These are phyloP conservation scores for Gambusia holbrooki DNA, from an alignment of 2,113 vertebrate genomes.

Conservation along the genomic window DNA sequence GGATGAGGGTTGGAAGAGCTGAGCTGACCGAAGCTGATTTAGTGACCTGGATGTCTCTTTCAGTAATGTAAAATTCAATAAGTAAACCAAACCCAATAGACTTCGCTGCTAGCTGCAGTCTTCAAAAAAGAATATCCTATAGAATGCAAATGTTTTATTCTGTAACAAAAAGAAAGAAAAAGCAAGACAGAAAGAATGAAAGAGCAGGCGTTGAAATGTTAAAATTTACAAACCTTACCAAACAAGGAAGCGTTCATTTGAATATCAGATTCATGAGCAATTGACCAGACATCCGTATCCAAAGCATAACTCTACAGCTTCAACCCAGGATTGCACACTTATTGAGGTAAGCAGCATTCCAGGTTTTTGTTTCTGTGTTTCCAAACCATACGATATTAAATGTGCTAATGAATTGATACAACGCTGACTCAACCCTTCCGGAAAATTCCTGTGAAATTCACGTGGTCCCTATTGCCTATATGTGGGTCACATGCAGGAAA, in stretches of 20 bases:
- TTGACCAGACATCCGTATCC: not conserved
- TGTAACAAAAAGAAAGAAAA: not conserved
- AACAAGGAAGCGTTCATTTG: not conserved
- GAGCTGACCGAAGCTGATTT: not conserved
- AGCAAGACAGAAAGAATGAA: not conserved
- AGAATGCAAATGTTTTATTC: not conserved
- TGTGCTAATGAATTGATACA: not conserved
- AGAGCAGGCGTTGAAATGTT: no score
- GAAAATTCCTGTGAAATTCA: no score
- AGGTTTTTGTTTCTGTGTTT: no score
- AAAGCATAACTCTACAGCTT: no score
- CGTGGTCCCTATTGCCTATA: no score
- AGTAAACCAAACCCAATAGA: not conserved
- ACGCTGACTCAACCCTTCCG: not conserved
- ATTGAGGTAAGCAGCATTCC: no score
- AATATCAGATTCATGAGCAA: not conserved
- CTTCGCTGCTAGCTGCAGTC: not conserved
- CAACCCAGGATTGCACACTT: no score
- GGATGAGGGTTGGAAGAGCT: not conserved
- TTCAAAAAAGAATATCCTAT: not conserved
- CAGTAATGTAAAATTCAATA: not conserved
- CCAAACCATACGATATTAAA: no score
- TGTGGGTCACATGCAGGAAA: no score
- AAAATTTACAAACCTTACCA: not conserved
- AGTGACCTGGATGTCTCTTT: not conserved